A percentile compares a stretch with the other conserved stretches of the same genome.
Evolutionary conservation across 2,113 vertebrate genomes (phyloP).

Genomic region (Sander lucioperca): DNA sequence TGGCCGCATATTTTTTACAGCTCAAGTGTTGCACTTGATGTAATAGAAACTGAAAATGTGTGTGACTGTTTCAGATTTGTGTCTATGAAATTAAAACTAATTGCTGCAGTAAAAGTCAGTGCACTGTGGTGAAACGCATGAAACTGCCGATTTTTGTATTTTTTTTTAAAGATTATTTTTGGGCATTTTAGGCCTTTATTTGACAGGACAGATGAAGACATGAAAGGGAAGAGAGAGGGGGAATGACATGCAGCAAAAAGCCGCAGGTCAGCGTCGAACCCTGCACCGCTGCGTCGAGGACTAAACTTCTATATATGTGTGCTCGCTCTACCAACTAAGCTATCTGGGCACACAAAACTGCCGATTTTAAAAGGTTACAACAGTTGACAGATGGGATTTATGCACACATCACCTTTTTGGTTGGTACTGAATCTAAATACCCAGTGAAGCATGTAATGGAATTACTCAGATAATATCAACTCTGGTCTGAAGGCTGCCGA

Average conservation of each 20-base stretch:
- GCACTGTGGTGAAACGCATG: neutral
- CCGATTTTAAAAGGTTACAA: neutral
- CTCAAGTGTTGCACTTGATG: conserved; percentile 5
- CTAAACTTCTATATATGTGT: too few species aligned
- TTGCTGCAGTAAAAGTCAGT: neutral
- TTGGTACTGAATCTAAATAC: conserved; percentile 15
- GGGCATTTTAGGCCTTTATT: too few species aligned
- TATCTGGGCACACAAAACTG: too few species aligned
- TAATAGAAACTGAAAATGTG: neutral
- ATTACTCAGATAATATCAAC: conserved; percentile 5
- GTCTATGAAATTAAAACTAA: neutral
- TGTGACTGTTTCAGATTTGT: neutral
- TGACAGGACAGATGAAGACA: too few species aligned
- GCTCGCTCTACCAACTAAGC: too few species aligned
- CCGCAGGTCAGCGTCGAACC: too few species aligned
- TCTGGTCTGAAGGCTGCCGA: conserved; percentile 10
- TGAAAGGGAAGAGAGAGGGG: too few species aligned
- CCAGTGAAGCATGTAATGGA: conserved; percentile 36
- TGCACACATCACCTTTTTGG: conserved; percentile 9
- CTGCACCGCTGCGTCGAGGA: too few species aligned
- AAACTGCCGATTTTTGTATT: too few species aligned
- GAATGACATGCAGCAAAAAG: too few species aligned
- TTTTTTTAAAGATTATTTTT: too few species aligned
- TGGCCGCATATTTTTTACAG: conserved; percentile 12
- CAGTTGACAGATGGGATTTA: neutral